A percentile compares a stretch with the other conserved stretches of the same genome.
phyloP scores from a whole-genome alignment of 2,113 vertebrate species.

The Paralichthys olivaceus region DNA sequence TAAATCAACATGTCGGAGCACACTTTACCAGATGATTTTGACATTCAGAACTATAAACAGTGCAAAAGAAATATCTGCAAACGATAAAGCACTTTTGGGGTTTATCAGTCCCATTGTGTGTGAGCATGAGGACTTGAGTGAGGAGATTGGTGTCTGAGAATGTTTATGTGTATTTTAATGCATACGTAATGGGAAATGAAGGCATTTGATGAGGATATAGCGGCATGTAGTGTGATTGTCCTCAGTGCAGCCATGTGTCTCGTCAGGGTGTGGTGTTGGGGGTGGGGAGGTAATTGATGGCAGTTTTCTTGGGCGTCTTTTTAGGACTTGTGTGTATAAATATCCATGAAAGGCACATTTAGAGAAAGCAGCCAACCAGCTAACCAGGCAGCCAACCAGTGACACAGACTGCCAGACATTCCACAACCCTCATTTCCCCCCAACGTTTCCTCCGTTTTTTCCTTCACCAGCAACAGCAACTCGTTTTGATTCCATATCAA shows the following conservation, averaged over 20 bases:
- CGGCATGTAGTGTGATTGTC: slow-evolving; percentile 10
- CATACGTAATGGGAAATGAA: slow-evolving; percentile 34
- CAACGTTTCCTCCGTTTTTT: slow-evolving; percentile 38
- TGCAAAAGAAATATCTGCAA: slow-evolving; percentile 73
- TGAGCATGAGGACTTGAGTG: slow-evolving; percentile 23
- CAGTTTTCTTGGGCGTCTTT: slow-evolving; percentile 36
- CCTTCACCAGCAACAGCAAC: slow-evolving; percentile 40
- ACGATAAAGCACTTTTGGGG: slow-evolving; percentile 64
- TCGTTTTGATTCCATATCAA: slow-evolving; percentile 58
- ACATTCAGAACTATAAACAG: slow-evolving; percentile 67
- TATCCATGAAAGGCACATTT: slow-evolving; percentile 60
- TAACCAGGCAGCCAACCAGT: slow-evolving; percentile 44
- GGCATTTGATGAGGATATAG: slow-evolving; percentile 2
- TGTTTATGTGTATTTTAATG: slow-evolving; percentile 37
- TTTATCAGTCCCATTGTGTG: slow-evolving; percentile 58
- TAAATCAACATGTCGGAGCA: slow-evolving; percentile 71
- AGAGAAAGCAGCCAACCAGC: slow-evolving; percentile 43
- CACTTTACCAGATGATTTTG: slow-evolving; percentile 60
- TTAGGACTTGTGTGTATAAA: slow-evolving; percentile 48
- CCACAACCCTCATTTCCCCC: slow-evolving; percentile 24
- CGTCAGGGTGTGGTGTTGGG: slow-evolving; percentile 19
- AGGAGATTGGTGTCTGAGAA: slow-evolving; percentile 1
- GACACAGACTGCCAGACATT: slow-evolving; percentile 53
- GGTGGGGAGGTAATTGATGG: slow-evolving; percentile 6
- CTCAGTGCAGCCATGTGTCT: slow-evolving; percentile 18